Conservation (phyloP, 2,113 vertebrate species). For the Spermophilus dauricus region DNA sequence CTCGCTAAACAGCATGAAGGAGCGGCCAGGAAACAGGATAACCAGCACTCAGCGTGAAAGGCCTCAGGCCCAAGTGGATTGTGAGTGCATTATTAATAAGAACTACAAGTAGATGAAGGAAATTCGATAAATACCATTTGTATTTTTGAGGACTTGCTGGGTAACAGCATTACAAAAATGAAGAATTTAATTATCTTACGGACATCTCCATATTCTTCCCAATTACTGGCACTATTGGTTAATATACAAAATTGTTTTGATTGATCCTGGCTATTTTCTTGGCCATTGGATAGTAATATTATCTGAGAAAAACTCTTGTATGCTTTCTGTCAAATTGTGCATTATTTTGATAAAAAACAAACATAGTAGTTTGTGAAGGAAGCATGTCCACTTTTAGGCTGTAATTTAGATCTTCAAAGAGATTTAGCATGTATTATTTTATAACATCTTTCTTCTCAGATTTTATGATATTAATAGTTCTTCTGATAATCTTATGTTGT, state of each 20-base stretch:
- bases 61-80: not conserved
- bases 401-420: not conserved
- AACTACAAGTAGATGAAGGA: not conserved
- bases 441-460: not conserved
- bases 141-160: not conserved
- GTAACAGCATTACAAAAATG: not conserved
- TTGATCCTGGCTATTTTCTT: not conserved
- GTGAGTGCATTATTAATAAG: not conserved
- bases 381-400: not conserved
- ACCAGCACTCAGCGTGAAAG: not conserved
- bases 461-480: not conserved
- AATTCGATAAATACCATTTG: not conserved
- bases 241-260: slow-evolving; percentile 12
- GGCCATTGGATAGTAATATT: not conserved
- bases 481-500: not conserved
- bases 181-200: not conserved
- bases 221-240: not conserved
- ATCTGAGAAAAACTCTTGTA: not conserved
- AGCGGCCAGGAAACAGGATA: not conserved
- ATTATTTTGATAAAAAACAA: not conserved
- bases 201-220: not conserved
- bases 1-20: not conserved
- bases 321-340: not conserved
- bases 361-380: not conserved
- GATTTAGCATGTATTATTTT: not conserved